A percentile compares a stretch with the other conserved stretches of the same genome.
Conservation (phyloP, 2,113 vertebrate species). For the Uropsilus gracilis region DNA sequence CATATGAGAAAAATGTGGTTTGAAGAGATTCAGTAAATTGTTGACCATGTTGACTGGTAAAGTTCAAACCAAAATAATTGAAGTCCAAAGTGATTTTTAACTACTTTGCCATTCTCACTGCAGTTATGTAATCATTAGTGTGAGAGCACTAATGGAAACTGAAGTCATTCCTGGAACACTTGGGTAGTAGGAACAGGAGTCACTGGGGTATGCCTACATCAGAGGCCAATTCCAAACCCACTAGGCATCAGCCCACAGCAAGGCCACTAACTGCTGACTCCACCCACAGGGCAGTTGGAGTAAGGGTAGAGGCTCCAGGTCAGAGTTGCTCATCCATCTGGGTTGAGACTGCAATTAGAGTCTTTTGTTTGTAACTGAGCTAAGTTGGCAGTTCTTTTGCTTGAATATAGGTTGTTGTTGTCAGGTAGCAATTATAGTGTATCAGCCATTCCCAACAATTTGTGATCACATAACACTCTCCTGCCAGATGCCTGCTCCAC, state of each 20-base stretch:
- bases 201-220: neutral
- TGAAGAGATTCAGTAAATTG: neutral
- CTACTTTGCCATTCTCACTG: neutral
- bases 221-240: neutral
- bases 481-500: neutral
- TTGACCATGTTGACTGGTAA: neutral
- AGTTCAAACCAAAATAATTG: neutral
- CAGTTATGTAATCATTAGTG: neutral
- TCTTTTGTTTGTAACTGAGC: neutral
- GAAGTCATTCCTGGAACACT: neutral
- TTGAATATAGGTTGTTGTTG: neutral
- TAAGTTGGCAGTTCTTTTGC: neutral
- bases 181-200: neutral
- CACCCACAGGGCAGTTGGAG: neutral
- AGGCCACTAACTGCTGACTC: neutral
- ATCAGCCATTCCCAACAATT: neutral
- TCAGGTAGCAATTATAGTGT: neutral
- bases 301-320: too few relatives aligned
- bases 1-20: neutral
- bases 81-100: neutral
- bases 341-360: neutral
- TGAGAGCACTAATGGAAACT: neutral
- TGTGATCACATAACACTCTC: neutral
- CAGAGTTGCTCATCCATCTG: neutral
- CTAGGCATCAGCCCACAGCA: too few relatives aligned